Conservation (phyloP, 2,888 invertebrate genomes). For the Epistrophe eligans region DNA sequence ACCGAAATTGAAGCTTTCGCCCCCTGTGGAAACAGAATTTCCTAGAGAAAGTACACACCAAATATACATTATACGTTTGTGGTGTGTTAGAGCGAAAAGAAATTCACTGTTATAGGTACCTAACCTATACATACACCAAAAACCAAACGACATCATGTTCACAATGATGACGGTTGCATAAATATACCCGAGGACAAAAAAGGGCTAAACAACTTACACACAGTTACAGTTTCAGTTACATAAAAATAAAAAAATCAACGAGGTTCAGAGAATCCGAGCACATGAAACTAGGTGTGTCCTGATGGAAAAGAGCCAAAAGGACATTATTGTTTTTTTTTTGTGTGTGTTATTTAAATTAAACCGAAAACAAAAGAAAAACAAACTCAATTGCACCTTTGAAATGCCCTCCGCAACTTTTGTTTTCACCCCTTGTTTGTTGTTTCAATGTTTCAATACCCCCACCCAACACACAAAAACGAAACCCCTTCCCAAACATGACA, state of each 20-base stretch:
- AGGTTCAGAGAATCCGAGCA: slow-evolving; percentile 38
- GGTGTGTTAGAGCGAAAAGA: slow-evolving; percentile 50
- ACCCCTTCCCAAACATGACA: slow-evolving; percentile 18
- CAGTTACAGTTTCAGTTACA: slow-evolving; percentile 29
- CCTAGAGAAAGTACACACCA: slow-evolving; percentile 3
- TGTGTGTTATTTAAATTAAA: slow-evolving; percentile 34
- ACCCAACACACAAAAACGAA: slow-evolving; percentile 38
- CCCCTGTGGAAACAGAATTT: slow-evolving; percentile 32
- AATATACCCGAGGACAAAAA: slow-evolving; percentile 53
- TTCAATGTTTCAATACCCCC: slow-evolving; percentile 19
- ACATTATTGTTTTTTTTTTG: slow-evolving; percentile 29
- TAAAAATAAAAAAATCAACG: slow-evolving; percentile 9
- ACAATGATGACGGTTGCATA: slow-evolving; percentile 72
- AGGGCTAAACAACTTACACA: slow-evolving; percentile 54
- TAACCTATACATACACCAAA: no score
- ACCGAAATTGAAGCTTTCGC: slow-evolving; percentile 63
- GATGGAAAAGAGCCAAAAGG: slow-evolving; percentile 63
- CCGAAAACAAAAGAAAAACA: slow-evolving; percentile 64
- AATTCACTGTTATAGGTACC: slow-evolving; percentile 30
- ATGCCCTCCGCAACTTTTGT: slow-evolving; percentile 14
- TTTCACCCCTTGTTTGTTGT: slow-evolving; percentile 48
- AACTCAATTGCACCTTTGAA: slow-evolving; percentile 73
- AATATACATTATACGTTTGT: slow-evolving; percentile 7
- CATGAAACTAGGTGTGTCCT: slow-evolving; percentile 70
- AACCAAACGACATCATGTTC: slow-evolving; percentile 59